These are phyloP conservation scores for Boloria selene DNA, from an alignment of 2,888 invertebrate genomes.

Conservation along the genomic window DNA sequence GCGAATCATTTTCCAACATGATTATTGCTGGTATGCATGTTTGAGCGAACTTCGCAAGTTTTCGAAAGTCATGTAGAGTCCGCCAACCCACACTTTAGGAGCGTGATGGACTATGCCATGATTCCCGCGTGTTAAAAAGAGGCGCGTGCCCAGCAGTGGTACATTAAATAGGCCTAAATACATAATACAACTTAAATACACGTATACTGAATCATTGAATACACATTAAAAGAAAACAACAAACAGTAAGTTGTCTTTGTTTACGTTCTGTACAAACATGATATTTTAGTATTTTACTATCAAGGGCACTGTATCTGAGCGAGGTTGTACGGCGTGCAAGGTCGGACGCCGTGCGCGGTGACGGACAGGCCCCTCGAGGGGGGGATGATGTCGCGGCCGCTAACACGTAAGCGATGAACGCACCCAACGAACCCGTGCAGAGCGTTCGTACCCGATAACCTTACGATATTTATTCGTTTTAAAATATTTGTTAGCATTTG, in stretches of 20 bases:
- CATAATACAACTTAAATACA: too few relatives aligned
- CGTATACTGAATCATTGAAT: background rate
- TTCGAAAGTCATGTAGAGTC: too few relatives aligned
- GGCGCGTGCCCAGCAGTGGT: too few relatives aligned
- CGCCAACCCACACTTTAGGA: too few relatives aligned
- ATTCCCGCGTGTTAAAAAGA: too few relatives aligned
- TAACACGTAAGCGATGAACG: slow-evolving; percentile 88
- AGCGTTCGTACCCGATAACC: slow-evolving; percentile 89
- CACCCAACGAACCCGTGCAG: slow-evolving; percentile 91
- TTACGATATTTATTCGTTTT: slow-evolving; percentile 50
- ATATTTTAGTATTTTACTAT: slow-evolving; percentile 2
- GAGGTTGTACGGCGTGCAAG: slow-evolving; percentile 72
- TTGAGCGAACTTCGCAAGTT: too few relatives aligned
- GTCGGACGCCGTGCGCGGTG: slow-evolving; percentile 61
- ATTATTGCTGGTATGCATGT: too few relatives aligned
- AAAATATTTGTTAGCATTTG: too few relatives aligned
- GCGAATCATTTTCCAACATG: too few relatives aligned
- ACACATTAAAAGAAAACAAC: background rate
- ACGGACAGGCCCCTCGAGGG: slow-evolving; percentile 78
- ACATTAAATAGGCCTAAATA: too few relatives aligned
- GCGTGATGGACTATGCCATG: too few relatives aligned
- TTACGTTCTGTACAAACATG: slow-evolving; percentile 4
- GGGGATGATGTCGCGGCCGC: slow-evolving; percentile 82
- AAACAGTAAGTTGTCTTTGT: background rate
- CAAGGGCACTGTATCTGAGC: slow-evolving; percentile 69